These are phyloP conservation scores for Proteles cristata DNA, from an alignment of 2,113 vertebrate species.

Conservation along the genomic window DNA sequence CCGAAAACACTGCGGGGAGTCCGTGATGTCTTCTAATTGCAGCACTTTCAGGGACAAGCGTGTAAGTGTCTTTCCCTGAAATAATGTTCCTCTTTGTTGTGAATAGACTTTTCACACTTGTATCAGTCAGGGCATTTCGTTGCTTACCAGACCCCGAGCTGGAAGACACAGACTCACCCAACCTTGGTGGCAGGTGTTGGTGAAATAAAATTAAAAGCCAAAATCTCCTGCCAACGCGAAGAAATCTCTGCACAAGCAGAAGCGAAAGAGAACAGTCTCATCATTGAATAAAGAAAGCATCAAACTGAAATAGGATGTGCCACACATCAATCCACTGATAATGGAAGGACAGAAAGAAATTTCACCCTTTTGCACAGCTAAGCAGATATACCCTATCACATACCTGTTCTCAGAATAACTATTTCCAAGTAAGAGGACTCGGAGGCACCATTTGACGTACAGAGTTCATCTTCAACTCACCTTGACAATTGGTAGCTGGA, in stretches of 20 bases:
- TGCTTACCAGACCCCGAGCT: background rate
- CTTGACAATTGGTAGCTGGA: background rate
- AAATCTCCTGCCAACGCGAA: background rate
- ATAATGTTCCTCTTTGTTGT: background rate
- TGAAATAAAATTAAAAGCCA: background rate
- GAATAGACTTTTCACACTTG: background rate
- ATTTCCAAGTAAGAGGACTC: background rate
- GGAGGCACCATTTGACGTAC: background rate
- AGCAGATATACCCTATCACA: background rate
- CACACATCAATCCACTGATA: background rate
- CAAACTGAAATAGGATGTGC: background rate
- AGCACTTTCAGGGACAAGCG: background rate
- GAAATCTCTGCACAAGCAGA: background rate
- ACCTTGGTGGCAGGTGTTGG: background rate
- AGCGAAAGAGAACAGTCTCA: background rate
- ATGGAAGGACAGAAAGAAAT: background rate
- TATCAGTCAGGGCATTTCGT: background rate
- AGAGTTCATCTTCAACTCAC: background rate
- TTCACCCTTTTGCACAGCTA: background rate
- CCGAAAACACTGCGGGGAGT: background rate
- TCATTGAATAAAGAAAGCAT: background rate
- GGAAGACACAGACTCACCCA: background rate
- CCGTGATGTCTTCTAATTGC: background rate
- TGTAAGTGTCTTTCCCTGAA: background rate
- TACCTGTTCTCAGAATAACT: background rate